A percentile compares a stretch with the other conserved stretches of the same genome.
These are phyloP conservation scores for Valencia hispanica DNA, from an alignment of 2,797 vertebrate genomes.

Conservation along the genomic window DNA sequence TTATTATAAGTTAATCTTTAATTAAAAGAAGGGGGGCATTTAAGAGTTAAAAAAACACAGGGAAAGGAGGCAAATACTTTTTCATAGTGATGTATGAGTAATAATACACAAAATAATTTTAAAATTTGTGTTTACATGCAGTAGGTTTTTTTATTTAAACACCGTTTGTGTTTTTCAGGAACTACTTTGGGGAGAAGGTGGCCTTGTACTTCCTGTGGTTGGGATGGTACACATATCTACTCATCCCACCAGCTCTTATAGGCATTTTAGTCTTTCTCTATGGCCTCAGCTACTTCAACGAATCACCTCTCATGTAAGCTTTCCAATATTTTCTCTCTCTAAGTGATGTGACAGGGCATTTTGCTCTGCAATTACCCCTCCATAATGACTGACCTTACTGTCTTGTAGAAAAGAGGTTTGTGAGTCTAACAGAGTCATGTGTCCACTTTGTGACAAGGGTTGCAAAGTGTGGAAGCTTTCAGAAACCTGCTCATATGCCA, in stretches of 20 bases:
- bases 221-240: constrained; percentile 92
- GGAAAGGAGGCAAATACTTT: background rate
- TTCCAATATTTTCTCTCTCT: constrained; percentile 1
- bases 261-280: constrained; percentile 85
- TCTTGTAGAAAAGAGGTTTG: constrained; percentile 91
- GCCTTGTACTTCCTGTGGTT: constrained; percentile 95
- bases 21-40: no score
- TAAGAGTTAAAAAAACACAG: background rate
- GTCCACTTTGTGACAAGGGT: constrained; percentile 89
- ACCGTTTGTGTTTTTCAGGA: constrained; percentile 70
- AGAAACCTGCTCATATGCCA: constrained; percentile 90
- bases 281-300: constrained; percentile 83
- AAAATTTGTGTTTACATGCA: background rate
- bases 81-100: background rate
- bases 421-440: constrained; percentile 85
- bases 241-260: constrained; percentile 80
- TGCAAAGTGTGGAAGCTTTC: constrained; percentile 89
- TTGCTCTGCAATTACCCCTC: background rate
- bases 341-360: background rate
- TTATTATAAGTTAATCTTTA: background rate
- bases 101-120: no score
- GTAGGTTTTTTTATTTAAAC: background rate
- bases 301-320: constrained; percentile 90
- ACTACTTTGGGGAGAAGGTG: constrained; percentile 95
- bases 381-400: constrained; percentile 4